Base-by-base conservation (phyloP, 2,797 vertebrate species). In the Cuniculus paca region DNA sequence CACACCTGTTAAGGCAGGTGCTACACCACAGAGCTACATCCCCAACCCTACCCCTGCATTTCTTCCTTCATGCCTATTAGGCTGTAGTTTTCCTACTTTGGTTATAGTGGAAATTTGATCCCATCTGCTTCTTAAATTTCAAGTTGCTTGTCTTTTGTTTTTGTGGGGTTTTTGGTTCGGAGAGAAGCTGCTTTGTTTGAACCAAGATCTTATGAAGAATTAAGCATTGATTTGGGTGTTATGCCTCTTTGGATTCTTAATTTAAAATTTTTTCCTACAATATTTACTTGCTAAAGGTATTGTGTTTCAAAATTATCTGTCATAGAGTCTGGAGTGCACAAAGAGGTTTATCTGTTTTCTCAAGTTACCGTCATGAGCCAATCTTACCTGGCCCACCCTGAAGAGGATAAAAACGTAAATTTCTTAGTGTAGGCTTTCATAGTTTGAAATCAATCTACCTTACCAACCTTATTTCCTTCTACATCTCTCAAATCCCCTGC, bases 121-220 rank as follows among this genome's bases (percentile, higher is more conserved):
- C 34, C 83, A 87, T 42, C 20, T 80, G 52, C 56, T 88, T 77
- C 93, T 58, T 83, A 90, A 93, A 65, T 95, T 95, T 93, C 50
- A 93, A 31, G 17, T 83, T 93, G 81, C 78, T 48, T 81, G 31
- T 22, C 45, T 45, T 83, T 63, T 83, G 74, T 50, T 50, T 72
- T 81, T 77, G 72, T 16, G 72, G n/a, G 13, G 39, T 28, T 70
- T 36, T 74, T 74, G 11, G 24, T 70, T 97, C 42, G 56, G 45
- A 94, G 42, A 88, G 60, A 48, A 75, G 20, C 34, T 83, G 6
- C n/a, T 83, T 45, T 75, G 65, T 75, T 86, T 34, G 50, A 75
- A 82, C 22, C 31, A 78, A 82, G 81, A 84, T 28, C 58, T 34
- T 28, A 16, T 10, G 45, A 42, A 79, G 56, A 22, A 63, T 87